Evolutionary conservation across 2,797 vertebrate genomes (phyloP).

Genomic region (Limosa lapponica): DNA sequence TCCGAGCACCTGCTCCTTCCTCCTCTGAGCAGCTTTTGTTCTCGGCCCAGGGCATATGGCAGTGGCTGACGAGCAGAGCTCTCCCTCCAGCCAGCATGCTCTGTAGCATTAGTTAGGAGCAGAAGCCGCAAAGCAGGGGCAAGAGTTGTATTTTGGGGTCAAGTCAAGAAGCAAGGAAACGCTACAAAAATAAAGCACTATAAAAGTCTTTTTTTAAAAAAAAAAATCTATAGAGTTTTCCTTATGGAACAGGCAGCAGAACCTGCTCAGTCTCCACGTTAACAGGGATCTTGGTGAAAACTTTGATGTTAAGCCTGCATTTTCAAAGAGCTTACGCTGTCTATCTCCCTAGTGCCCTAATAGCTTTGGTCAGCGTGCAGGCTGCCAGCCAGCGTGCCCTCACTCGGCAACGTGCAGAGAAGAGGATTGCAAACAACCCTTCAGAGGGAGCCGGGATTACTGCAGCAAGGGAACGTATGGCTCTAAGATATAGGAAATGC

Average conservation of each 20-base stretch:
- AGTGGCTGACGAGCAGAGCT: not conserved
- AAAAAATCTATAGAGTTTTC: not conserved
- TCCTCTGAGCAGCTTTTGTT: not conserved
- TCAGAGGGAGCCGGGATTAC: not conserved
- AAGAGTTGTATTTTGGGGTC: not conserved
- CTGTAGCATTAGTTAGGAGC: not conserved
- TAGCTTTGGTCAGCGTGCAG: rapidly evolving
- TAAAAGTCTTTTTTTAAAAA: not conserved
- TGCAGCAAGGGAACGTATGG: rapidly evolving
- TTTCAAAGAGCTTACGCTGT: not conserved
- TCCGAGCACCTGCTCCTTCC: not conserved
- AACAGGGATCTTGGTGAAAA: not conserved
- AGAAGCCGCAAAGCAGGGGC: not conserved
- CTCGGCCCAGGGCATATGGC: not conserved
- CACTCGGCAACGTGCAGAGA: not conserved
- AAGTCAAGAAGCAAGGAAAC: not conserved
- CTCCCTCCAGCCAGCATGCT: not conserved
- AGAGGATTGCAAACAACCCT: not conserved
- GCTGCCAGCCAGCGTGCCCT: not conserved
- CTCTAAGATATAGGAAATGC: not conserved
- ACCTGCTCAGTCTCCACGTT: not conserved
- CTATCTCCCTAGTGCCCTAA: too few species aligned
- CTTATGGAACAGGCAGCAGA: not conserved
- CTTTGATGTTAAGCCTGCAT: not conserved
- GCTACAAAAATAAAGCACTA: not conserved